phyloP scores from a whole-genome alignment of 2,797 vertebrate genomes.

The Okamejei kenojei region DNA sequence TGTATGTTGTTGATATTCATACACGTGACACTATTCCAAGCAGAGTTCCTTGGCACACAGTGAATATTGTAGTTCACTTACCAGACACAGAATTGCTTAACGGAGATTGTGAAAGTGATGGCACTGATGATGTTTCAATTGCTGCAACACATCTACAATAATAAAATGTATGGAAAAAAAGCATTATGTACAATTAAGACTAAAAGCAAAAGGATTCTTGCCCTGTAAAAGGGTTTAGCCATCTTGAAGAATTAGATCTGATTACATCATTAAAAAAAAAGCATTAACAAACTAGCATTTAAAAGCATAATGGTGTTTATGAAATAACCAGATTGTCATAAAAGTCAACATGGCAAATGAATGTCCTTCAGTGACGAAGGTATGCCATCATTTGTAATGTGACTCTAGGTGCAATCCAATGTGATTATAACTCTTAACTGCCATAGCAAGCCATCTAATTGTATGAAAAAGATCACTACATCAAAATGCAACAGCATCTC shows the following conservation, averaged over 20 bases:
- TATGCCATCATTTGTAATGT: too few relatives aligned
- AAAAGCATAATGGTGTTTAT: too few relatives aligned
- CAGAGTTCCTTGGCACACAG: background rate
- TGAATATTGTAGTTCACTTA: background rate
- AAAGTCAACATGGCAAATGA: too few relatives aligned
- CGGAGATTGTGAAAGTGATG: constrained; percentile 21
- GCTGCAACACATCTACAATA: constrained; percentile 19
- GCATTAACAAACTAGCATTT: too few relatives aligned
- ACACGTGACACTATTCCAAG: background rate
- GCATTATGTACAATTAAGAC: constrained; percentile 12
- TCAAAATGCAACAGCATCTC: too few relatives aligned
- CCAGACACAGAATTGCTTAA: constrained; percentile 25
- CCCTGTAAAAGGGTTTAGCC: background rate
- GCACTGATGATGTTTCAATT: background rate
- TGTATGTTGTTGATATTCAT: background rate
- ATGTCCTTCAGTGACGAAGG: too few relatives aligned
- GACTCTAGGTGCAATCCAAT: too few relatives aligned
- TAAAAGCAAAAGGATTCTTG: background rate
- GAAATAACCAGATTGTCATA: too few relatives aligned
- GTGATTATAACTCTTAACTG: too few relatives aligned
- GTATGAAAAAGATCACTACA: too few relatives aligned
- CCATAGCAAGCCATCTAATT: too few relatives aligned
- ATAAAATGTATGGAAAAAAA: background rate
- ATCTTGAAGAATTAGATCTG: background rate
- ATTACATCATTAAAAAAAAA: background rate